Evolutionary conservation across 1,140 invertebrate species (phyloP).

Genomic region (Drosophila elegans): DNA sequence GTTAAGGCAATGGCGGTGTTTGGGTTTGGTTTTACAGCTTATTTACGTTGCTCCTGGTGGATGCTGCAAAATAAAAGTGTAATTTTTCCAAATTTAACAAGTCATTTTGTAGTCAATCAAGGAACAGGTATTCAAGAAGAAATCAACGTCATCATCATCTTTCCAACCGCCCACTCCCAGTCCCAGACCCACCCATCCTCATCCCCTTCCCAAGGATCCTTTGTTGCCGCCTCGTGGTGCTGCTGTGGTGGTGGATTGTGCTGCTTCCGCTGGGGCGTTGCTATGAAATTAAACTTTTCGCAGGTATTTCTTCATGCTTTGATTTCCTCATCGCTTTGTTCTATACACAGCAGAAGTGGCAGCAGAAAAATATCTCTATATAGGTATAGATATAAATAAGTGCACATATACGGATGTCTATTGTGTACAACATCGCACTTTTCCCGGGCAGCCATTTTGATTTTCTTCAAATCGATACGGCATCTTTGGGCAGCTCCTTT

Average conservation of each 20-base stretch:
- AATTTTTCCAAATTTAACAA: slow-evolving; percentile 34
- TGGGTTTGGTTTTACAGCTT: slow-evolving; percentile 43
- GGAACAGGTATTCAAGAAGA: slow-evolving; percentile 32
- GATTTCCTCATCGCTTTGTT: slow-evolving; percentile 72
- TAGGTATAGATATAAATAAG: slow-evolving; percentile 23
- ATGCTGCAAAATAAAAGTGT: slow-evolving; percentile 58
- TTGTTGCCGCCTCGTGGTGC: slow-evolving; percentile 26
- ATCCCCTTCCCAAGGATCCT: slow-evolving; percentile 10
- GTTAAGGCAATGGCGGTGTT: slow-evolving; percentile 74
- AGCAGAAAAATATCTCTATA: slow-evolving; percentile 33
- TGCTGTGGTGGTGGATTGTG: slow-evolving; percentile 32
- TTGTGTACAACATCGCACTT: slow-evolving; percentile 29
- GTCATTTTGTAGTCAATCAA: slow-evolving; percentile 31
- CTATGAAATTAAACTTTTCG: slow-evolving; percentile 84
- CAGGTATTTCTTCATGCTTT: slow-evolving; percentile 81
- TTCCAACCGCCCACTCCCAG: background rate
- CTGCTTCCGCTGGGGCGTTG: slow-evolving; percentile 77
- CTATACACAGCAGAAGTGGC: slow-evolving; percentile 45
- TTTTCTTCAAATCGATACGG: slow-evolving; percentile 40
- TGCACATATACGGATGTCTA: slow-evolving; percentile 16
- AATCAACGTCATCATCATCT: slow-evolving; percentile 16
- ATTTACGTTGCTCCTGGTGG: slow-evolving; percentile 21
- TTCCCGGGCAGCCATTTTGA: slow-evolving; percentile 60
- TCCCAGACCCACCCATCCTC: background rate
- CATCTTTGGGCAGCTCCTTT: slow-evolving; percentile 44